Evolutionary conservation across 2,888 invertebrate species (phyloP), one percentile per base, ranked within the genome.

Genomic region (Marasmarcha lunaedactyla): DNA sequence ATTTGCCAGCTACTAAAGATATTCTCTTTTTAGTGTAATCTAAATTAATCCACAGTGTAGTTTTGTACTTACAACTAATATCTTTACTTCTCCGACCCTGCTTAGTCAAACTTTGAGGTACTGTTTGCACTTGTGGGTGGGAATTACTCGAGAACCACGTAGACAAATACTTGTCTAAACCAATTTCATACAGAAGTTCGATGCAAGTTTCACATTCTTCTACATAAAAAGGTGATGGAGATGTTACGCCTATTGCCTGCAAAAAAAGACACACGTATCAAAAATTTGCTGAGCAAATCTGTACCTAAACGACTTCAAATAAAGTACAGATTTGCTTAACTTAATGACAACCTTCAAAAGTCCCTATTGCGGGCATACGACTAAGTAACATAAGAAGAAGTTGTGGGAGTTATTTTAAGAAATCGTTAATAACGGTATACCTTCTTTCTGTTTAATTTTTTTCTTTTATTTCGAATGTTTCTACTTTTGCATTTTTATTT

Each of bases 181-280:
- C 93, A 10, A 93, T 88, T 48, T 91, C 90, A 52, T 90, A 89
- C 0, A 94, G 77, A 48, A 93, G 87, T 37, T 90, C 89, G 2
- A 96, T 66, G 1, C 95, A 95, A 46, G 93, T 93, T 64, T 93
- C 92, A 38, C 92, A 95, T 69, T 96, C 95, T 71, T 95, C 94
- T 0, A 96, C 92, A 55, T 94, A 94, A 69, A 94, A 92, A 1
- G 91, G 88, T 43, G 93, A 91, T 0, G 94, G 93, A 0, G 89
- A 88, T 26, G 86, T 85, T 35, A 85, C 73, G 12, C 87, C 87
- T 33, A 87, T 77, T 40, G 87, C 74, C 84, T 89, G 64, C 1
- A 65, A 64, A n/a, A n/a, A n/a, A n/a, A n/a, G n/a, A n/a, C n/a
- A n/a, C n/a, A n/a, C 37, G 6, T 34, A 10, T n/a, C n/a, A n/a